Conservation (phyloP, 2,888 invertebrate genomes). For the Xestia ashworthii region DNA sequence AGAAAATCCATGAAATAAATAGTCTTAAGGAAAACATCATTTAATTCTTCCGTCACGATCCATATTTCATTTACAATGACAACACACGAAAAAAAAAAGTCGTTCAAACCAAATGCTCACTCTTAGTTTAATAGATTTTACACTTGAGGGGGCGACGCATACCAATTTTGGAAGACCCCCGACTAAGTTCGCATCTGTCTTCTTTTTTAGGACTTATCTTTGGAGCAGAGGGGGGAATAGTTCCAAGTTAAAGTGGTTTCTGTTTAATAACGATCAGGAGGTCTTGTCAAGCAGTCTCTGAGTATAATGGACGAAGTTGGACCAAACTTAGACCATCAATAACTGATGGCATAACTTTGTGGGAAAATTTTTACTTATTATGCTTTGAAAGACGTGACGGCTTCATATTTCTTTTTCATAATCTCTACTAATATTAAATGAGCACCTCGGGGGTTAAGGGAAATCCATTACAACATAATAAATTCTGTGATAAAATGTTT, state of each 20-base stretch:
- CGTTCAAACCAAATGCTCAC: slow-evolving; percentile 77
- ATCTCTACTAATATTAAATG: slow-evolving; percentile 47
- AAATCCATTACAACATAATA: slow-evolving; percentile 9
- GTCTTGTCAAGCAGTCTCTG: slow-evolving; percentile 77
- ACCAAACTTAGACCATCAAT: slow-evolving; percentile 82
- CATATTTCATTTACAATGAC: slow-evolving; percentile 70
- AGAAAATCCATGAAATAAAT: slow-evolving; percentile 14
- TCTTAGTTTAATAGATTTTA: slow-evolving; percentile 79
- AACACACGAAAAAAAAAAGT: slow-evolving; percentile 75
- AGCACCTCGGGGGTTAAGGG: slow-evolving; percentile 13
- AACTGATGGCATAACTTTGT: slow-evolving; percentile 79
- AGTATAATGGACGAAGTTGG: slow-evolving; percentile 83
- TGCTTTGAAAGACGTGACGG: slow-evolving; percentile 46
- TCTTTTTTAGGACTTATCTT: slow-evolving; percentile 58
- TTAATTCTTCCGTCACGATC: slow-evolving; percentile 30
- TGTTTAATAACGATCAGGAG: slow-evolving; percentile 80
- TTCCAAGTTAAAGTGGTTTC: slow-evolving; percentile 74
- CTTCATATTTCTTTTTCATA: slow-evolving; percentile 54
- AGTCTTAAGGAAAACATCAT: slow-evolving; percentile 25
- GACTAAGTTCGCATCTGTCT: slow-evolving; percentile 44
- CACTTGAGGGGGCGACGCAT: slow-evolving; percentile 66
- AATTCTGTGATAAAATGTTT: slow-evolving; percentile 10
- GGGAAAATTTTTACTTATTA: slow-evolving; percentile 60
- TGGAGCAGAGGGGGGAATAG: slow-evolving; percentile 48
- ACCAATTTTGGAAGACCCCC: slow-evolving; percentile 71